These are phyloP conservation scores for Leptoclinus maculatus DNA, from an alignment of 2,797 vertebrate genomes.

Conservation along the genomic window DNA sequence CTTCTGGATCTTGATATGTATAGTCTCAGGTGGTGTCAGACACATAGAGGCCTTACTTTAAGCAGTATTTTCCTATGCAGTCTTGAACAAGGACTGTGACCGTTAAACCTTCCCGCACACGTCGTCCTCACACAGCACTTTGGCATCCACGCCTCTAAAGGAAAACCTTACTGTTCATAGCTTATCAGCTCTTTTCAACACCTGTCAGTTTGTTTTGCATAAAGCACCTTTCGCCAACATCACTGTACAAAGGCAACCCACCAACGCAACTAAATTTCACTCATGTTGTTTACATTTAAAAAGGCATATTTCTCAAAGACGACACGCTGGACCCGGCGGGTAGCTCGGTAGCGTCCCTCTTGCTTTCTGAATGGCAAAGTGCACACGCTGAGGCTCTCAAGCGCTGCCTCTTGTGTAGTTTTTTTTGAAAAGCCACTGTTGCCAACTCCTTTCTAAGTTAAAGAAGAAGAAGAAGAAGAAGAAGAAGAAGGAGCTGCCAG, in stretches of 20 bases:
- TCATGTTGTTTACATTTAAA: conserved; percentile 45
- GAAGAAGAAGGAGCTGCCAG: conserved; percentile 20
- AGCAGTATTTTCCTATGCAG: conserved; percentile 11
- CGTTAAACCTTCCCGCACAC: neutral
- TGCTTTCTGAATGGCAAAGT: conserved; percentile 12
- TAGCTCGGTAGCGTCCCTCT: conserved; percentile 23
- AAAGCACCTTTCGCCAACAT: conserved; percentile 38
- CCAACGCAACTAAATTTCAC: conserved; percentile 2
- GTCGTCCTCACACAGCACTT: conserved; percentile 34
- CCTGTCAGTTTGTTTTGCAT: conserved; percentile 46
- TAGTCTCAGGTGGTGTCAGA: conserved; percentile 8
- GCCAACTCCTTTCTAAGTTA: conserved; percentile 12
- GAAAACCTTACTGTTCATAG: neutral
- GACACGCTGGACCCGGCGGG: conserved; percentile 25
- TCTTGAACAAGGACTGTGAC: conserved; percentile 2
- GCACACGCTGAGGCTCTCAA: neutral
- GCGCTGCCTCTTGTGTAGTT: conserved; percentile 11
- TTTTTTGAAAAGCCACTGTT: conserved; percentile 30
- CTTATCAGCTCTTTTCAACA: conserved; percentile 10
- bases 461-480: no score
- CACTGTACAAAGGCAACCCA: conserved; percentile 37
- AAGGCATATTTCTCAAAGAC: conserved; percentile 58
- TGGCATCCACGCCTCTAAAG: conserved; percentile 37
- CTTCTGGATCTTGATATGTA: conserved; percentile 62
- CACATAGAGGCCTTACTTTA: conserved; percentile 4